Base-by-base conservation (phyloP, 2,797 vertebrate species). In the Lutjanus argentimaculatus region DNA sequence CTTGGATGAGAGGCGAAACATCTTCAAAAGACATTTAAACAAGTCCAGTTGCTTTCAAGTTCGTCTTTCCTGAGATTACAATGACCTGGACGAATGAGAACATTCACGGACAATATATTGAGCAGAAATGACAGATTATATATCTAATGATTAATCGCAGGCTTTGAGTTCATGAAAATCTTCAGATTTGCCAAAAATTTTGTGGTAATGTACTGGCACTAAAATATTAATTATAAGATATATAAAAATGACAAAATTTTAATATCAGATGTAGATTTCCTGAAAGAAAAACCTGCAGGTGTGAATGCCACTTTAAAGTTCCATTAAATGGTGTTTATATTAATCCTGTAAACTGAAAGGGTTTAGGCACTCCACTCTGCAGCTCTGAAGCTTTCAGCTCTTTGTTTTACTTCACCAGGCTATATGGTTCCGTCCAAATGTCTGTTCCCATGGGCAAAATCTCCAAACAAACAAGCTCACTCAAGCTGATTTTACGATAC, bases 401-500 rank as follows among this genome's bases (percentile, higher is more conserved):
- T 77, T 75, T 64, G 14, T 74, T 83, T 81, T 59, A 63, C 67
- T 65, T 69, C 42, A 55, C 22, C 12, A 1, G 43, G 67, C 72
- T 53, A 57, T 51, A 52, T 42, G 59, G 12, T 64, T 81, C 46
- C 64, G 65, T 71, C 74, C 51, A 61, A 72, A 48, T 0, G 0
- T 46, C 64, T 63, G 46, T 25, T 43, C 56, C 74, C 68, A 58
- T 1, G 51, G 59, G 75, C 55, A 56, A 75, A 73, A 70, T 72
- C 45, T 71, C 66, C 43, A 62, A 19, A 59, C 43, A 80, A 84
- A 84, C 75, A 79, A 59, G 22, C 46, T 64, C 58, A 63, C 22
- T 56, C 52, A n/a, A 17, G 48, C 55, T 63, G 58, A 68, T 63
- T 73, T 68, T 42, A 82, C 3, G 1, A 57, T 59, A 62, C 22